Base-by-base conservation (phyloP, 1,140 invertebrate species). In the Nymphalis io region DNA sequence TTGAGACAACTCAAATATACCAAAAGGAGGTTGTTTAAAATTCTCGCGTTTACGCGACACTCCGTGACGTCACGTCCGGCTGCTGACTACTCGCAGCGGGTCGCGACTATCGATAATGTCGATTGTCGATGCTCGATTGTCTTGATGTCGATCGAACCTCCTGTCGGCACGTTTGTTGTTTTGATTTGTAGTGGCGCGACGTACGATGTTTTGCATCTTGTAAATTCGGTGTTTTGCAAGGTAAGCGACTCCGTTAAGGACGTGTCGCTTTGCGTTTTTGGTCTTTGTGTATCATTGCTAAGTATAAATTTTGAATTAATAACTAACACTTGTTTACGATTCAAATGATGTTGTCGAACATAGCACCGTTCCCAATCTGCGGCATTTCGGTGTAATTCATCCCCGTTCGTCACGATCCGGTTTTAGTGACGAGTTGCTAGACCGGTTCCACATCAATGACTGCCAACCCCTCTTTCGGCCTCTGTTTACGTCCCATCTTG, bases 381-480 rank as follows among this genome's bases (percentile, higher is more conserved):
- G 53, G 58, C 61, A 44, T 69, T 40, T 66, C 16, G 39, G 46
- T 44, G 85, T 88, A 86, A 90, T 89, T 85, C 88, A 89, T 89
- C 87, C 85, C 86, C 69, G 83, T 88, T 82, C 80, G 81, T 85
- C 83, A 83, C 72, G 61, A 85, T 77, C 87, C 83, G 85, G 84
- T 89, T 87, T 78, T 72, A 76, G 78, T 84, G 82, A 87, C 79
- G 80, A 75, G 74, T 75, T 79, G 71, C 75, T 68, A 72, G 84
- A 88, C 87, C 87, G 87, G 88, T 89, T 90, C 78, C 79, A 82
- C 86, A 87, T 90, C 88, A 90, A 85, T 90, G 88, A 88, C 83
- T 89, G 80, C 82, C 78, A 84, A 79, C 86, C 84, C 82, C 76
- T 73, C 79, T 76, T 72, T 68, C 74, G 70, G 74, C 78, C 78